Conservation (phyloP, 2,797 vertebrate genomes). For the Percopsis omiscomaycus region DNA sequence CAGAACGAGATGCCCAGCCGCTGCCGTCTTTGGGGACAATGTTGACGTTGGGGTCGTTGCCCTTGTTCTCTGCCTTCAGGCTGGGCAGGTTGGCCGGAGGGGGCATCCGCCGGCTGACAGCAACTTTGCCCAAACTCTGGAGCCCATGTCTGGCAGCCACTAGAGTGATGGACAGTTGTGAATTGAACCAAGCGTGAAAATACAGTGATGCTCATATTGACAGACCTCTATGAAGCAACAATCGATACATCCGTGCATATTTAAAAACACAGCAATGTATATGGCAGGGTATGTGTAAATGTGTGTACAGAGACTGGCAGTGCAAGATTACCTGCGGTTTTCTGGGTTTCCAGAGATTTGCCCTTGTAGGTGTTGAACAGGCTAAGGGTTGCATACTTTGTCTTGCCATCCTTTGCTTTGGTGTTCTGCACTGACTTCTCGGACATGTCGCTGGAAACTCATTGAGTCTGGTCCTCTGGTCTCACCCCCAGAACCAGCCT, state of each 20-base stretch:
- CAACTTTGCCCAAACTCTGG: slow-evolving; percentile 99
- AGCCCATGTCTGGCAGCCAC: slow-evolving; percentile 98
- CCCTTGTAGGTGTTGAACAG: slow-evolving; percentile 99
- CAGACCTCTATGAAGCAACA: not conserved
- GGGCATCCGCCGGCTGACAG: slow-evolving; percentile 95
- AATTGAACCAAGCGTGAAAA: not conserved
- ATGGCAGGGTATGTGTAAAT: not conserved
- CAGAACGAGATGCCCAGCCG: slow-evolving; percentile 95
- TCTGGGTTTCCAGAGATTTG: slow-evolving; percentile 98
- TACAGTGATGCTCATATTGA: not conserved
- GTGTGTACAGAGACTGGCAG: not conserved
- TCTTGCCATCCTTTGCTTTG: slow-evolving; percentile 99
- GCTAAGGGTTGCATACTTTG: slow-evolving; percentile 99
- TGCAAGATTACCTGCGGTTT: slow-evolving; percentile 90
- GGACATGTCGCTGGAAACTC: slow-evolving; percentile 99
- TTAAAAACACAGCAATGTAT: not conserved
- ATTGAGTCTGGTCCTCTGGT: slow-evolving; percentile 95
- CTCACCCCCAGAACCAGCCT: slow-evolving; percentile 87
- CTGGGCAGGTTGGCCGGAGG: slow-evolving; percentile 97
- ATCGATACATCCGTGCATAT: not conserved
- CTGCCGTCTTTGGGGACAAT: slow-evolving; percentile 98
- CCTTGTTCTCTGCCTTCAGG: slow-evolving; percentile 98
- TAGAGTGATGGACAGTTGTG: slow-evolving; percentile 44
- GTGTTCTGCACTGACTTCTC: slow-evolving; percentile 99
- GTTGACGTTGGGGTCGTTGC: slow-evolving; percentile 98